Evolutionary conservation across 1,140 invertebrate species (phyloP), one percentile per base, ranked within the genome.

Genomic region (Meloidogyne chitwoodi): DNA sequence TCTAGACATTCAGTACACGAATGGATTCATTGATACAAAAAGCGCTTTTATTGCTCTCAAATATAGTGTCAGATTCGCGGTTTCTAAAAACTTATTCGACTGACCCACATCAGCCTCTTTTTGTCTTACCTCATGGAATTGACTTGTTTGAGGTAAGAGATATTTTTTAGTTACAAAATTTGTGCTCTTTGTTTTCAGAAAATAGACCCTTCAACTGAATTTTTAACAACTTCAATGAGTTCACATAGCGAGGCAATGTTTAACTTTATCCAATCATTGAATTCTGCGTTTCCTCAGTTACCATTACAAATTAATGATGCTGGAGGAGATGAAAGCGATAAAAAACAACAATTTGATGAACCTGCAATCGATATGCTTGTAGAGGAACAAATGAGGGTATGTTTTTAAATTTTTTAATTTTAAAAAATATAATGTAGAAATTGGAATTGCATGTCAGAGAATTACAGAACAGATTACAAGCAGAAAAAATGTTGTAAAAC

Each of bases 261-360:
- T 24, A 56, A 73, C 44, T 63, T 56, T 16, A 24, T n/a, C 4
- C 41, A 63, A 24, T 31, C 71, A 34, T 34, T 73, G 14, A 73
- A 63, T 34, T 64, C 38, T 24, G 24, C 56, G 26, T 73, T 73
- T 56, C 22, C 71, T 22, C 71, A 73, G 34, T 38, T 63, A 24
- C 41, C 31, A 14, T 16, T 61, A 63, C 24, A 73, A 31, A 24
- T 19, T 8, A 24, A 64, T 61, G 56, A 56, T 34, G 71, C 6
- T 31, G 56, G 64, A 31, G 76, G 48, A 38, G 29, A 44, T n/a
- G 67, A 65, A 24, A 75, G 68, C 19, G 75, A 77, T 26, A 70
- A 27, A 64, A 48, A 31, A 22, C 38, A 67, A n/a, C 76, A 77
- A 77, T 77, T 77, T 19, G 73, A 74, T 27, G 76, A 77, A 29